A percentile compares a stretch with the other conserved stretches of the same genome.
Evolutionary conservation across 2,888 invertebrate genomes (phyloP).

Genomic region (Rhagonycha fulva): DNA sequence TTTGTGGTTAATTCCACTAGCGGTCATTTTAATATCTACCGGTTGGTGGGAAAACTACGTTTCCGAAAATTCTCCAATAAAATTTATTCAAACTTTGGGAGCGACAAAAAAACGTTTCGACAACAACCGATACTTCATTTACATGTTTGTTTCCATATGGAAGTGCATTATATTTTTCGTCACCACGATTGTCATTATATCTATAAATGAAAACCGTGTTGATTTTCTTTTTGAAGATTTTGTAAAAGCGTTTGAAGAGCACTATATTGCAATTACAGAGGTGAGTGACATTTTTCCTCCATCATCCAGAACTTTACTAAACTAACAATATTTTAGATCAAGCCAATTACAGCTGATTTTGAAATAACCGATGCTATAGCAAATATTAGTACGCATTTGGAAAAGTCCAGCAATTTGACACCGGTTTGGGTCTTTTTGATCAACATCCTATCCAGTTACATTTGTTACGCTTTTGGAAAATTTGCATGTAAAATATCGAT

Average conservation of each 20-base stretch:
- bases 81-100: constrained; percentile 51
- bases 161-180: constrained; percentile 76
- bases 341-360: constrained; percentile 51
- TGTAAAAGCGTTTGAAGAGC: constrained; percentile 57
- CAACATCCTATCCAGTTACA: constrained; percentile 68
- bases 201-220: constrained; percentile 55
- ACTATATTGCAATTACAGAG: constrained; percentile 60
- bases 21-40: constrained; percentile 70
- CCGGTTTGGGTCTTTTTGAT: constrained; percentile 66
- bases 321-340: constrained; percentile 52
- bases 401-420: constrained; percentile 38
- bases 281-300: constrained; percentile 46
- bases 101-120: constrained; percentile 46
- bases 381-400: constrained; percentile 34
- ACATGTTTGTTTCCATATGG: constrained; percentile 73
- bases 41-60: constrained; percentile 89
- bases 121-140: constrained; percentile 69
- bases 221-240: constrained; percentile 58
- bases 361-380: constrained; percentile 42
- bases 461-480: constrained; percentile 72
- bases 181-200: constrained; percentile 62
- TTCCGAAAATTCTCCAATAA: constrained; percentile 50
- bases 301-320: neutral
- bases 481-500: constrained; percentile 89
- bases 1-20: constrained; percentile 67